Evolutionary conservation across 2,888 invertebrate genomes (phyloP).

Genomic region (Drosophila falleni): DNA sequence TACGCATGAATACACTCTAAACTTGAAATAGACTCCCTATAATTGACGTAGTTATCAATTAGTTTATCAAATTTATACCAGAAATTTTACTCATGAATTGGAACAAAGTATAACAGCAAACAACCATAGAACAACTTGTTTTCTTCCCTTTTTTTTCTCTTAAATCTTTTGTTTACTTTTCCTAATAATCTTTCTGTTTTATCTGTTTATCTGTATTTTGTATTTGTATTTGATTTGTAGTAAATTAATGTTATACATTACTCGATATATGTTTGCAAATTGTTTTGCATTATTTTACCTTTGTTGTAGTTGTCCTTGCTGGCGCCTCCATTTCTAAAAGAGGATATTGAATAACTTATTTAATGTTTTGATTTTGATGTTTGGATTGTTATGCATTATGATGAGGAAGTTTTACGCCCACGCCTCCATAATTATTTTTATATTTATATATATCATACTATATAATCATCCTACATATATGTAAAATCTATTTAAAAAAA

Average conservation of each 20-base stretch:
- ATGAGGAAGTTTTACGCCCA: constrained; percentile 48
- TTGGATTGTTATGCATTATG: constrained; percentile 73
- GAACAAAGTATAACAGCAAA: neutral
- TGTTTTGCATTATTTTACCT: constrained; percentile 89
- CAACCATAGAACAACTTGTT: constrained; percentile 5
- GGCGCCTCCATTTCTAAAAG: constrained; percentile 93
- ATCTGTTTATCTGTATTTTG: constrained; percentile 32
- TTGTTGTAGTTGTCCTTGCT: constrained; percentile 98
- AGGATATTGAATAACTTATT: constrained; percentile 85
- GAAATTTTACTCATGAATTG: neutral
- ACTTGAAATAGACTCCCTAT: constrained; percentile 24
- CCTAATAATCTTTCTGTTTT: constrained; percentile 16
- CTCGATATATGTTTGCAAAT: constrained; percentile 83
- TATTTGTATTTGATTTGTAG: constrained; percentile 66
- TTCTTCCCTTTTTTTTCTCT: constrained; percentile 1
- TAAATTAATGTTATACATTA: constrained; percentile 83
- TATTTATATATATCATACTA: constrained; percentile 28
- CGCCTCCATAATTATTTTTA: constrained; percentile 7
- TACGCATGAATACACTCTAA: constrained; percentile 10
- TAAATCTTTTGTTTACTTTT: constrained; percentile 15
- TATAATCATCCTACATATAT: constrained; percentile 14
- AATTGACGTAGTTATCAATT: neutral
- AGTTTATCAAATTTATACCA: constrained; percentile 11
- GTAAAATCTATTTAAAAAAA: neutral
- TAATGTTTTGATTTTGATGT: constrained; percentile 79